Evolutionary conservation across 2,888 invertebrate genomes (phyloP), one percentile per base, ranked within the genome.

Genomic region (Acronicta leporina): DNA sequence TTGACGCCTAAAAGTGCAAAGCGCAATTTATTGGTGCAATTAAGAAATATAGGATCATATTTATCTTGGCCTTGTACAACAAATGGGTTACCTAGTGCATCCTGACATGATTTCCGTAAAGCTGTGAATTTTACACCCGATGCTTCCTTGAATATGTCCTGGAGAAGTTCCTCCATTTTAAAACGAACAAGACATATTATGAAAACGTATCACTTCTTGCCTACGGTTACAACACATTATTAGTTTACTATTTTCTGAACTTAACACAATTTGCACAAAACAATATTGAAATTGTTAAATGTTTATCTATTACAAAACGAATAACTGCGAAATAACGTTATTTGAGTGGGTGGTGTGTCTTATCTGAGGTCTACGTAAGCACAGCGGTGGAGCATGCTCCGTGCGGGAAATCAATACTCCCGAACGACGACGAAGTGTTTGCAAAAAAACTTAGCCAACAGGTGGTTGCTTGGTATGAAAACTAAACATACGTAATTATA

Each of bases 121-220:
- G 95, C 95, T 60, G 96, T 95, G 81, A 97, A 94, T 91, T 98
- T 98, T 30, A 97, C 96, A 80, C 97, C 97, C 51, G 96, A 96
- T 64, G 98, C 97, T 94, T 98, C 98, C 91, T 97, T 97, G 78
- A 97, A 96, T 82, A 98, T 96, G 89, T 97, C 97, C 87, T 96
- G 95, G 73, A 98, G 95, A 80, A 98, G 95, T 90, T 98, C 98
- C 95, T 98, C 98, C 98, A 98, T 98, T 64, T 79, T 82, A 58
- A 38, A 33, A 43, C 53, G 15, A 54, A 52, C 46, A 5, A 40
- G 81, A 55, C 73, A 69, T 75, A n/a, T n/a, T n/a, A 63, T 59
- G 63, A 67, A 16, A 45, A 16, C 46, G 38, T 79, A 55, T 63
- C 77, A 71, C 63, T 64, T 57, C 63, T 64, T 57, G 57, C 54